A percentile compares a stretch with the other conserved stretches of the same genome.
Conservation (phyloP, 2,113 vertebrate genomes). For the Hipposideros armiger region DNA sequence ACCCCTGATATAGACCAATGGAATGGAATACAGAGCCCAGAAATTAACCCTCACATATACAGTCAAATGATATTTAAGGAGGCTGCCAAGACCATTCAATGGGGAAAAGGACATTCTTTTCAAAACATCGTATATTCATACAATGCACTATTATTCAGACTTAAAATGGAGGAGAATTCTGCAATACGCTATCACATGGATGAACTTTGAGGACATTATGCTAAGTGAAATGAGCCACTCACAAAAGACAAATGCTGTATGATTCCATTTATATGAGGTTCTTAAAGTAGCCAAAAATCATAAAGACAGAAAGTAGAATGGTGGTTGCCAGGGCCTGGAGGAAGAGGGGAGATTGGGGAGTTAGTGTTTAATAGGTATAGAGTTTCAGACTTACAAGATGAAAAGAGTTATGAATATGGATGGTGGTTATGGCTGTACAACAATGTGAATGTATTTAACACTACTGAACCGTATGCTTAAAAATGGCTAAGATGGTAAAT, state of each 20-base stretch:
- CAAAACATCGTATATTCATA: background rate
- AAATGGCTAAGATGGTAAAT: background rate
- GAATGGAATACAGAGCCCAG: background rate
- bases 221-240: constrained; percentile 10
- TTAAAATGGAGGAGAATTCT: background rate
- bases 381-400: background rate
- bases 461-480: background rate
- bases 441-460: background rate
- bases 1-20: background rate
- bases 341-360: background rate
- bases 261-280: background rate
- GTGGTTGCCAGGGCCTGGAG: background rate
- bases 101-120: background rate
- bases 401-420: background rate
- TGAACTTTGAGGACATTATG: background rate
- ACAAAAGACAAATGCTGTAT: background rate
- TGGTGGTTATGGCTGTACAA: background rate
- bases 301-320: background rate
- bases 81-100: background rate
- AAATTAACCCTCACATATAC: background rate
- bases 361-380: background rate
- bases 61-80: background rate
- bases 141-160: background rate
- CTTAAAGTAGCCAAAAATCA: background rate
- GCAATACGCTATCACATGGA: background rate